A percentile compares a stretch with the other conserved stretches of the same genome.
phyloP scores from a whole-genome alignment of 2,113 vertebrate species.

The Thomomys bottae region DNA sequence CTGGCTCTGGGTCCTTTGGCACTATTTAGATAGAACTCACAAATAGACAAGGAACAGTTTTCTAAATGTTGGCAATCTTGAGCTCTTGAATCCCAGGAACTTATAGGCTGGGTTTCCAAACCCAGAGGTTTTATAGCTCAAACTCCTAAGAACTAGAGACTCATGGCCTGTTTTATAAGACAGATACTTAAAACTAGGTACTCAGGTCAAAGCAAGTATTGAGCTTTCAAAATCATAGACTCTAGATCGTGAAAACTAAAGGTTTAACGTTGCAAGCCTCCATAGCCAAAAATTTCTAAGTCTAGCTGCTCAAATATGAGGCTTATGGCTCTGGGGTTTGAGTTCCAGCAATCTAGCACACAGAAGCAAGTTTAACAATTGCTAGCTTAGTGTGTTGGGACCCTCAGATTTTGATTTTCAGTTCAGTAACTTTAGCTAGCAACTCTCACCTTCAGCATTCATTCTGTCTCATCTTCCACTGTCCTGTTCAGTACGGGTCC shows the following conservation, averaged over 20 bases:
- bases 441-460: background rate
- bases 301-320: background rate
- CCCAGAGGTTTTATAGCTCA: background rate
- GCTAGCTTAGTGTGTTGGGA: background rate
- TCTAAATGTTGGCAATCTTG: background rate
- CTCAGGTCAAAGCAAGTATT: background rate
- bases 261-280: background rate
- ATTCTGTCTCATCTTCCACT: background rate
- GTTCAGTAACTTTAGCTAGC: background rate
- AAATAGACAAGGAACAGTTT: background rate
- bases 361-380: background rate
- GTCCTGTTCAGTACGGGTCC: background rate
- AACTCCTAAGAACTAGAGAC: background rate
- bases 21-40: background rate
- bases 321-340: background rate
- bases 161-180: background rate
- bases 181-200: background rate
- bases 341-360: background rate
- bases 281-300: background rate
- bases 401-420: background rate
- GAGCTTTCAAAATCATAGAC: background rate
- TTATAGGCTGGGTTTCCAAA: background rate
- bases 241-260: background rate
- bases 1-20: background rate
- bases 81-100: background rate